Percentiles rank a stretch among this genome's conserved stretches.
Conservation (phyloP, 1,140 invertebrate genomes). For the Formica exsecta region DNA sequence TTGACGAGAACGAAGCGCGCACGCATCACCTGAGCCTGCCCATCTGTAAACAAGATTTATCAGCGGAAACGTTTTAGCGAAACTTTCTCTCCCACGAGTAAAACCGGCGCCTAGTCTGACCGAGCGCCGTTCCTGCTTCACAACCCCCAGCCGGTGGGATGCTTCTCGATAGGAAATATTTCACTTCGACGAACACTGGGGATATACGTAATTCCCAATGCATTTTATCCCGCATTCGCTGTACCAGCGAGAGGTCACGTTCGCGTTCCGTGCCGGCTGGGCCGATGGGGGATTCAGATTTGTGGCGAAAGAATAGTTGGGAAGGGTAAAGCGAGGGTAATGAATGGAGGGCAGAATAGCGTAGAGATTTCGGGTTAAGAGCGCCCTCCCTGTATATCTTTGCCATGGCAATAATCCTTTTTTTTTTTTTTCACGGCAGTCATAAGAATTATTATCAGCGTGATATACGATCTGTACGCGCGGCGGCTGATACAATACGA, state of each 20-base stretch:
- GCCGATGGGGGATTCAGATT: conserved; percentile 69
- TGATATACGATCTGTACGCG: conserved; percentile 60
- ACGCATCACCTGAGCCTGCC: conserved; percentile 81
- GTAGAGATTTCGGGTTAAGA: conserved; percentile 70
- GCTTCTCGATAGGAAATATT: conserved; percentile 81
- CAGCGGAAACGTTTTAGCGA: conserved; percentile 81
- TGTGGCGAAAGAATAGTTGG: conserved; percentile 64
- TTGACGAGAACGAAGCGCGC: conserved; percentile 76
- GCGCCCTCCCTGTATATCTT: conserved; percentile 51
- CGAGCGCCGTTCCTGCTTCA: conserved; percentile 68
- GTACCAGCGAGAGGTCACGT: conserved; percentile 70
- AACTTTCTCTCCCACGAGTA: conserved; percentile 80
- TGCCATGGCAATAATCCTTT: conserved; percentile 57
- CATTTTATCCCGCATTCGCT: conserved; percentile 77
- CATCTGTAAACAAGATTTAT: conserved; percentile 84
- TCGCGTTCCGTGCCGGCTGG: conserved; percentile 54
- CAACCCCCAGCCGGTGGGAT: conserved; percentile 44
- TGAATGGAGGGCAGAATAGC: conserved; percentile 66
- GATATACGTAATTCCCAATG: conserved; percentile 81
- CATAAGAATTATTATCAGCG: conserved; percentile 61
- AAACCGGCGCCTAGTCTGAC: conserved; percentile 75
- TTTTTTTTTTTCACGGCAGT: conserved; percentile 10
- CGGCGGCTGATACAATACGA: conserved; percentile 59
- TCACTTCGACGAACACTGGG: conserved; percentile 77
- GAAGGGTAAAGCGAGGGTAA: conserved; percentile 47